Evolutionary conservation across 2,113 vertebrate species (phyloP).

Genomic region (Mellivora capensis): DNA sequence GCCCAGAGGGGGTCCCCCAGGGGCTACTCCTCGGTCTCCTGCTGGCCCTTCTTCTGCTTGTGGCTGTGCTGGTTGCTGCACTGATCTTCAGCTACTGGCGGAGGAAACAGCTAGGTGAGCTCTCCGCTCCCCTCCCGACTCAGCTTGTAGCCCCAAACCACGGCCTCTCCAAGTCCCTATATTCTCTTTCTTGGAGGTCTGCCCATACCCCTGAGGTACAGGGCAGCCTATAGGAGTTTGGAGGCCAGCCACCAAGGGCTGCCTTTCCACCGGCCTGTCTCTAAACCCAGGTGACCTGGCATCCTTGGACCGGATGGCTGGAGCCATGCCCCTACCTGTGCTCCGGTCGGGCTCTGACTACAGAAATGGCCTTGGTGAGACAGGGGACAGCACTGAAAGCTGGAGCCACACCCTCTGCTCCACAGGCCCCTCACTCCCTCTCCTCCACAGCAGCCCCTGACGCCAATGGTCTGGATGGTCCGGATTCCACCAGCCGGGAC

Average conservation of each 20-base stretch:
- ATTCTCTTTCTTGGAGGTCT: not conserved
- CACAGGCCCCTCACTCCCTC: not conserved
- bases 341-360: constrained; percentile 61
- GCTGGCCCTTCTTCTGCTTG: constrained; percentile 80
- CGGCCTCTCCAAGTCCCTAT: not conserved
- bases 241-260: not conserved
- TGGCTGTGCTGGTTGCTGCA: constrained; percentile 80
- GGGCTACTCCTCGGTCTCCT: constrained; percentile 85
- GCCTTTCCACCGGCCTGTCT: not conserved
- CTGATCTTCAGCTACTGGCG: constrained; percentile 84
- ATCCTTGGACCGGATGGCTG: not conserved
- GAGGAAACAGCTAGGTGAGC: constrained; percentile 86
- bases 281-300: not conserved
- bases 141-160: not conserved
- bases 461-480: not conserved
- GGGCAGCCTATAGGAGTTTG: not conserved
- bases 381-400: not conserved
- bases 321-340: not conserved
- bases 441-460: constrained; percentile 62
- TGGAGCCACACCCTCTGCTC: not conserved
- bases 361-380: constrained; percentile 76
- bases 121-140: not conserved
- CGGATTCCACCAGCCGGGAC: not conserved
- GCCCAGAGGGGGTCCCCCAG: constrained; percentile 82
- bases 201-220: not conserved